Evolutionary conservation across 2,113 vertebrate species (phyloP).

Genomic region (Pica pica): DNA sequence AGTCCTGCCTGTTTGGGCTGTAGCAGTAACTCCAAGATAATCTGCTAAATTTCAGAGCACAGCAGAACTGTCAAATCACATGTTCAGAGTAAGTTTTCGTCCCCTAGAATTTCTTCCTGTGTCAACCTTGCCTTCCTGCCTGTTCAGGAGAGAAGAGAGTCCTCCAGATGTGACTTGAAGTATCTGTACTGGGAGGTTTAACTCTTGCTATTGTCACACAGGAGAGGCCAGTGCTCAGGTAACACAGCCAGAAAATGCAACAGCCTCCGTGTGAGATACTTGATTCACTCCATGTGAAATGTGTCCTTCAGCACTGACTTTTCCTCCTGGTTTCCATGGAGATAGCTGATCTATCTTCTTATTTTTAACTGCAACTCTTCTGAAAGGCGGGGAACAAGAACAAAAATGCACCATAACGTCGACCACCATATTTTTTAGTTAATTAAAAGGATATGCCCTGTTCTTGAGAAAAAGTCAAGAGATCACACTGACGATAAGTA

Average conservation of each 20-base stretch:
- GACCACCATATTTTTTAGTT: not conserved
- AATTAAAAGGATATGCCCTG: not conserved
- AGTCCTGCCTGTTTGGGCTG: not conserved
- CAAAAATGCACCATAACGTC: not conserved
- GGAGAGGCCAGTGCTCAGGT: not conserved
- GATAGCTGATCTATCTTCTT: not conserved
- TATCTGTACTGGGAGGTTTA: not conserved
- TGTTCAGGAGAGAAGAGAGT: not conserved
- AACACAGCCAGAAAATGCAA: not conserved
- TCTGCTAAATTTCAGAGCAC: not conserved
- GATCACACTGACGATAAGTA: not conserved
- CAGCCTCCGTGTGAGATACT: not conserved
- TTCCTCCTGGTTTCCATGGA: not conserved
- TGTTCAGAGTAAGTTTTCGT: rapidly evolving
- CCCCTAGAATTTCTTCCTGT: not conserved
- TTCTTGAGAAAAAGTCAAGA: not conserved
- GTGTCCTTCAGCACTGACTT: not conserved
- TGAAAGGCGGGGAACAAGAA: not conserved
- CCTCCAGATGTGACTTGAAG: not conserved
- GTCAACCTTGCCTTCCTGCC: not conserved
- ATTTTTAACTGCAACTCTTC: not conserved
- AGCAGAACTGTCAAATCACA: not conserved
- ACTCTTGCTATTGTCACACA: not conserved
- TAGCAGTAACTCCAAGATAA: not conserved
- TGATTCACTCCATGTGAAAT: not conserved